Percentiles rank a stretch among this genome's conserved stretches.
phyloP scores from a whole-genome alignment of 2,113 vertebrate genomes.

The Axis porcinus region DNA sequence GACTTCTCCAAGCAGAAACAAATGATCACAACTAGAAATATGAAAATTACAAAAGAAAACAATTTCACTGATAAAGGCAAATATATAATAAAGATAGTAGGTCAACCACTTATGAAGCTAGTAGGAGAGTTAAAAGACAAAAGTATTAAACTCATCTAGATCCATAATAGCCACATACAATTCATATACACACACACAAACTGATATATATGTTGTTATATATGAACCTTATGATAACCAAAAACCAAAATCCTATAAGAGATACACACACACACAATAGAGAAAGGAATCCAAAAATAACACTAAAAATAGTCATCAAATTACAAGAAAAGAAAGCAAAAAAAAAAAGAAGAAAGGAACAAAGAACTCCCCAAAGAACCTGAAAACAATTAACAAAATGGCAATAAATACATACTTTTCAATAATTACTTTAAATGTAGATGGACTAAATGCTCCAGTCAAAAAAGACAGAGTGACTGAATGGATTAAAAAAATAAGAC shows the following conservation, averaged over 20 bases:
- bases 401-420: neutral
- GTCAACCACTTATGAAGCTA: neutral
- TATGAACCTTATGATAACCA: neutral
- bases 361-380: neutral
- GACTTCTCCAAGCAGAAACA: neutral
- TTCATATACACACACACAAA: neutral
- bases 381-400: neutral
- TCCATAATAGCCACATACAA: neutral
- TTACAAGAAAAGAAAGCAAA: neutral
- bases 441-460: neutral
- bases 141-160: neutral
- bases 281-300: neutral
- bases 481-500: neutral
- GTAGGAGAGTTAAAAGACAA: neutral
- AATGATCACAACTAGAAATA: neutral
- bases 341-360: neutral
- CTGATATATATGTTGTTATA: neutral
- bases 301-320: neutral
- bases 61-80: neutral
- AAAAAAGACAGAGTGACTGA: neutral
- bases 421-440: neutral
- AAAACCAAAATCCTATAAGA: neutral
- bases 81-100: neutral
- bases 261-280: neutral
- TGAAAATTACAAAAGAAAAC: neutral